These are phyloP conservation scores for Anguilla rostrata DNA, from an alignment of 2,113 vertebrate genomes.

Conservation along the genomic window DNA sequence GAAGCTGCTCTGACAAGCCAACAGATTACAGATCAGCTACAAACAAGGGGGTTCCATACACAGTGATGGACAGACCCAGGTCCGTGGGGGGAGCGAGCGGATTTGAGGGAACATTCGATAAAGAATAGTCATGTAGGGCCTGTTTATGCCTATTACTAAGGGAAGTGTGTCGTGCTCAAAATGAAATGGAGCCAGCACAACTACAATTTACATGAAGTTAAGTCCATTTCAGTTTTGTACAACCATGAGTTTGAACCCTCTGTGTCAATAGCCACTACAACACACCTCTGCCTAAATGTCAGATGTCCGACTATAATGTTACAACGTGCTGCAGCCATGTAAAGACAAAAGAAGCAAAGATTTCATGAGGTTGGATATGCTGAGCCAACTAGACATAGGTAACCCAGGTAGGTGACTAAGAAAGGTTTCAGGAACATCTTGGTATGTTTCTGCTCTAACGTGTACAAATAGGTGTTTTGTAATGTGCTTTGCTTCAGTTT, in stretches of 20 bases:
- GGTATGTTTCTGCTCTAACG: background rate
- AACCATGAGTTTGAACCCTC: background rate
- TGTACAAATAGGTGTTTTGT: background rate
- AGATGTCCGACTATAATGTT: background rate
- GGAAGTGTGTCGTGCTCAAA: background rate
- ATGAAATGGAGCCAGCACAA: background rate
- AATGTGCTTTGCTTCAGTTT: background rate
- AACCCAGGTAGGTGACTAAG: background rate
- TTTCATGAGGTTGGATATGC: background rate
- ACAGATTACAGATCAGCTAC: too few relatives aligned
- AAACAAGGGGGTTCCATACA: background rate
- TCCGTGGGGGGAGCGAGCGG: background rate
- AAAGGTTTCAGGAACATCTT: background rate
- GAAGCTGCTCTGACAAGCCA: background rate
- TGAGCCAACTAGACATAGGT: background rate
- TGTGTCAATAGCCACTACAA: background rate
- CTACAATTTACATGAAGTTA: too few relatives aligned
- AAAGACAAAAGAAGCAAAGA: background rate
- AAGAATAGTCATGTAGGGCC: background rate
- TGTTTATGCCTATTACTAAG: background rate
- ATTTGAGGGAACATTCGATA: background rate
- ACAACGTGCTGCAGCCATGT: background rate
- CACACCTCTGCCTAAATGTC: background rate
- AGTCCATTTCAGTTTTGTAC: too few relatives aligned
- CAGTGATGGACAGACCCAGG: background rate